Evolutionary conservation across 2,113 vertebrate genomes (phyloP).

Genomic region (Rhinopithecus roxellana): DNA sequence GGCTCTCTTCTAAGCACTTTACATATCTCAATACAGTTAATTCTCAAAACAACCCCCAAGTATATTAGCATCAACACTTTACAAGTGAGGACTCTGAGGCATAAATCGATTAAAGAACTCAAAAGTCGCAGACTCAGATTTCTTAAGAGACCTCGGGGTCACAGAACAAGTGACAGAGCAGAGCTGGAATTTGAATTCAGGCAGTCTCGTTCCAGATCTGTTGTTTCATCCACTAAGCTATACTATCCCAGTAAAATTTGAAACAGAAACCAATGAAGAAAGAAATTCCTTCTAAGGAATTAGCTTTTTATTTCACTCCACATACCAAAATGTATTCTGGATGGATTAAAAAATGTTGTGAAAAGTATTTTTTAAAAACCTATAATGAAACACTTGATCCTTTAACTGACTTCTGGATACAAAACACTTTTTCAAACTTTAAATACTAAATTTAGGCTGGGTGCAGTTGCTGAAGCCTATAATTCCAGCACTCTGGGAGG

Average conservation of each 20-base stretch:
- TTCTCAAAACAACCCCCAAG: conserved; percentile 22
- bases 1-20: neutral
- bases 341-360: neutral
- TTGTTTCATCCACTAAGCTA: neutral
- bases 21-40: neutral
- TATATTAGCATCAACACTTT: neutral
- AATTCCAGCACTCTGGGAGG: too few relatives aligned
- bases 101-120: neutral
- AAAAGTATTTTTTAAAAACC: conserved; percentile 8
- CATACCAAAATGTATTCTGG: neutral
- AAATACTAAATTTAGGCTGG: too few relatives aligned
- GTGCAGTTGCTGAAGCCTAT: too few relatives aligned
- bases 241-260: neutral
- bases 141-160: neutral
- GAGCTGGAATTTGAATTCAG: neutral
- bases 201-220: neutral
- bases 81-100: neutral
- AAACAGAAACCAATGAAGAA: conserved; percentile 11
- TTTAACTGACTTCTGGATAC: neutral
- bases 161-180: neutral
- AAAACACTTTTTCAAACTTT: neutral
- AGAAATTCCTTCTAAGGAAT: neutral
- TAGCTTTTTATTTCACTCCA: neutral
- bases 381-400: neutral
- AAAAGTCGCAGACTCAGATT: neutral